Evolutionary conservation across 2,888 invertebrate species (phyloP).

Genomic region (Unio pictorum): DNA sequence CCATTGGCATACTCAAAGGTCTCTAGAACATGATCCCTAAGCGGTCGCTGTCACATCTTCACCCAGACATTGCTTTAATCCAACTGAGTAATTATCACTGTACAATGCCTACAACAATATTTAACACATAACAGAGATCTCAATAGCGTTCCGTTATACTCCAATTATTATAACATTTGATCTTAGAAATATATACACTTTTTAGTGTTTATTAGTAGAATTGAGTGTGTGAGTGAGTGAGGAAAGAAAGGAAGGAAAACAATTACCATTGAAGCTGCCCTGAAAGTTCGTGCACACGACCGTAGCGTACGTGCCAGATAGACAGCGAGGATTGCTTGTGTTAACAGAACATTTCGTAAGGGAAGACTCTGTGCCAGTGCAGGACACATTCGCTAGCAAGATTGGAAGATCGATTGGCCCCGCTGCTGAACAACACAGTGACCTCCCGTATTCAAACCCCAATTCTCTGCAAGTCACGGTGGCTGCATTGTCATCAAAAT

Average conservation of each 20-base stretch:
- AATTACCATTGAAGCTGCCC: not conserved
- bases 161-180: too few relatives aligned
- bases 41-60: too few relatives aligned
- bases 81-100: too few relatives aligned
- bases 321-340: slow-evolving; percentile 17
- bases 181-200: too few relatives aligned
- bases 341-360: slow-evolving; percentile 25
- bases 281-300: slow-evolving; percentile 27
- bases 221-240: too few relatives aligned
- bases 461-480: slow-evolving; percentile 67
- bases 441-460: slow-evolving; percentile 63
- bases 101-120: too few relatives aligned
- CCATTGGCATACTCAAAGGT: too few relatives aligned
- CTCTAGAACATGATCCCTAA: too few relatives aligned
- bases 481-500: slow-evolving; percentile 79
- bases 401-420: slow-evolving; percentile 27
- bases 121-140: too few relatives aligned
- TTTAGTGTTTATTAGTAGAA: too few relatives aligned
- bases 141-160: too few relatives aligned
- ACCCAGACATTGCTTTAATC: too few relatives aligned
- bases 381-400: slow-evolving; percentile 69
- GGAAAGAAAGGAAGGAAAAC: not conserved
- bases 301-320: slow-evolving; percentile 31
- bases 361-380: slow-evolving; percentile 63
- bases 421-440: slow-evolving; percentile 38